Conservation (phyloP, 2,797 vertebrate genomes). For the Tamandua tetradactyla region DNA sequence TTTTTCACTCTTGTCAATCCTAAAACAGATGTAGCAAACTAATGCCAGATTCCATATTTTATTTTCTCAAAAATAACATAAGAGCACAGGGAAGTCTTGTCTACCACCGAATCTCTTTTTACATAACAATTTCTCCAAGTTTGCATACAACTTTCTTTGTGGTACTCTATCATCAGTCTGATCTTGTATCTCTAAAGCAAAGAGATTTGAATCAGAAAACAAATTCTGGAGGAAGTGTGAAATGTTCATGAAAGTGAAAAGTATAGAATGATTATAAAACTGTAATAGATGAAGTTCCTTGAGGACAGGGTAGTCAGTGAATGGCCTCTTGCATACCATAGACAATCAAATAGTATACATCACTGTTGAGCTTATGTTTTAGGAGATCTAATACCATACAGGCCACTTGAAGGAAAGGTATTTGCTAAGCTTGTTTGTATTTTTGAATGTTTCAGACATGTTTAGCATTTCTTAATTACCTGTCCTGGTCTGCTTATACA, state of each 20-base stretch:
- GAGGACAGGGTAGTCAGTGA: not conserved
- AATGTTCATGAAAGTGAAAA: not conserved
- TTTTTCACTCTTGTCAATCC: not conserved
- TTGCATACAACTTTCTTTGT: not conserved
- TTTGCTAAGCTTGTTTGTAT: not conserved
- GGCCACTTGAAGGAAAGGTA: not conserved
- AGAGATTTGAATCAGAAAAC: not conserved
- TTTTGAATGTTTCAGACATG: not conserved
- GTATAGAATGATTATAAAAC: not conserved
- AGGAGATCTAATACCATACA: not conserved
- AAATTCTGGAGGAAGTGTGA: not conserved
- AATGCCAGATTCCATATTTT: not conserved
- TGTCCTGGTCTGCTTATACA: not conserved
- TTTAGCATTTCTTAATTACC: not conserved
- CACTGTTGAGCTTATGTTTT: not conserved
- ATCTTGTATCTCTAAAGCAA: not conserved
- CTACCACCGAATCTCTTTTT: not conserved
- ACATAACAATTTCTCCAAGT: not conserved
- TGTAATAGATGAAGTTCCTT: not conserved
- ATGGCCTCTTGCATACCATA: not conserved
- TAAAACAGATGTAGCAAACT: not conserved
- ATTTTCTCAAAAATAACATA: not conserved
- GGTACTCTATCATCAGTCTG: not conserved
- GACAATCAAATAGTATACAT: not conserved
- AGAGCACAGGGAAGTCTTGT: not conserved